Evolutionary conservation across 2,888 invertebrate genomes (phyloP).

Genomic region (Monoplex corrugatus): DNA sequence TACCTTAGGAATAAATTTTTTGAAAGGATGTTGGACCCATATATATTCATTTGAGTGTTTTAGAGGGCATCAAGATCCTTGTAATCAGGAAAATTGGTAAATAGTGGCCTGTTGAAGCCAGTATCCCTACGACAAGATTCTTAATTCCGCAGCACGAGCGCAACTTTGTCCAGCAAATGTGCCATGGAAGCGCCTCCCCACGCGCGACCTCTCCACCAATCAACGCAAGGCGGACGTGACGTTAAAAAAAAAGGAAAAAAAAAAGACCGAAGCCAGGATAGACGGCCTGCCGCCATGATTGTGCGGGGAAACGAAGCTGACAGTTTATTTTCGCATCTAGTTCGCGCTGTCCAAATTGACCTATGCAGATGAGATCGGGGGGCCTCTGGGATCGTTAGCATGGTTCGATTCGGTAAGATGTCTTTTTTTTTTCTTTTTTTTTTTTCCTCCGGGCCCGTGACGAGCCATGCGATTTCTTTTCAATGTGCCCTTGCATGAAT

Average conservation of each 20-base stretch:
- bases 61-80: too few species aligned
- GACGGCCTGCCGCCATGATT: neutral
- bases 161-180: neutral
- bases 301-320: neutral
- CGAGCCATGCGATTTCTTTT: constrained; percentile 41
- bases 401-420: neutral
- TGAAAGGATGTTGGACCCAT: too few species aligned
- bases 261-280: neutral
- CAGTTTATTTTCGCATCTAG: constrained; percentile 40
- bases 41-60: too few species aligned
- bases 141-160: neutral
- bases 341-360: constrained; percentile 40
- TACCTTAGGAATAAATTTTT: too few species aligned
- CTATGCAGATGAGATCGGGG: constrained; percentile 46
- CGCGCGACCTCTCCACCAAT: neutral
- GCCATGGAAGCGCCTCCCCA: too few species aligned
- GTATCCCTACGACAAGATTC: neutral
- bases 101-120: too few species aligned
- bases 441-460: neutral
- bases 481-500: too few species aligned
- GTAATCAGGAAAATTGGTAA: too few species aligned
- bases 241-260: neutral
- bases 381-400: neutral
- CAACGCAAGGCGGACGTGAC: neutral
- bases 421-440: neutral